Percentiles rank a stretch among this genome's conserved stretches.
Evolutionary conservation across 1,140 invertebrate species (phyloP).

Genomic region (Drosophila fuyamai): DNA sequence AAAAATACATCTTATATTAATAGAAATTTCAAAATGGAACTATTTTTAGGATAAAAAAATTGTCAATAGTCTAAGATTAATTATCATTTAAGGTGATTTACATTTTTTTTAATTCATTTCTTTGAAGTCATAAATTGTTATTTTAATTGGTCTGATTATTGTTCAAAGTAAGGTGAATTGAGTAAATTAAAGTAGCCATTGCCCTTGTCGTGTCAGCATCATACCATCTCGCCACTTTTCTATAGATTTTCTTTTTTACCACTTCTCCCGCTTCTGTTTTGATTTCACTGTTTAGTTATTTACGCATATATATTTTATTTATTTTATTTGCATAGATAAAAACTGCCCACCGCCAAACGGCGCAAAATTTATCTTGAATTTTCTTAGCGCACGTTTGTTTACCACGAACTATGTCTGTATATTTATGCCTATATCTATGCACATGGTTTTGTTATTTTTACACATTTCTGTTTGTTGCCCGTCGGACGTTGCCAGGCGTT

Average conservation of each 20-base stretch:
- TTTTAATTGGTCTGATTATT: conserved; percentile 17
- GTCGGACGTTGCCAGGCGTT: conserved; percentile 31
- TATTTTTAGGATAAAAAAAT: too few relatives aligned
- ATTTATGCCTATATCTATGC: conserved; percentile 35
- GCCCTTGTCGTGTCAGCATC: conserved; percentile 16
- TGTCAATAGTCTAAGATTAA: too few relatives aligned
- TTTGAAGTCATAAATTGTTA: neutral
- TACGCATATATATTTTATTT: conserved; percentile 30
- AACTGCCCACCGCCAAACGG: conserved; percentile 31
- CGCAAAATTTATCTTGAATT: conserved; percentile 40
- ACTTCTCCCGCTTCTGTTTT: conserved; percentile 25
- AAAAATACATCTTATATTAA: too few relatives aligned
- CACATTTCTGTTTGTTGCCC: conserved; percentile 49
- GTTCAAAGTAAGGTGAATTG: neutral
- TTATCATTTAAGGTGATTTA: neutral
- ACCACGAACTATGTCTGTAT: conserved; percentile 40
- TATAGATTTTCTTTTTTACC: neutral
- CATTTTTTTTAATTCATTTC: neutral
- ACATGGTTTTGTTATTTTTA: conserved; percentile 68
- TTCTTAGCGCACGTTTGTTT: conserved; percentile 49
- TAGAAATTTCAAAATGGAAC: too few relatives aligned
- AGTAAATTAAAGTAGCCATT: conserved; percentile 5
- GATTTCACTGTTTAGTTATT: conserved; percentile 29
- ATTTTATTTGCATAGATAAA: conserved; percentile 54
- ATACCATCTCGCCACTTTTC: conserved; percentile 5